These are phyloP conservation scores for Drosophila parvula DNA, from an alignment of 1,140 invertebrate species.

Conservation along the genomic window DNA sequence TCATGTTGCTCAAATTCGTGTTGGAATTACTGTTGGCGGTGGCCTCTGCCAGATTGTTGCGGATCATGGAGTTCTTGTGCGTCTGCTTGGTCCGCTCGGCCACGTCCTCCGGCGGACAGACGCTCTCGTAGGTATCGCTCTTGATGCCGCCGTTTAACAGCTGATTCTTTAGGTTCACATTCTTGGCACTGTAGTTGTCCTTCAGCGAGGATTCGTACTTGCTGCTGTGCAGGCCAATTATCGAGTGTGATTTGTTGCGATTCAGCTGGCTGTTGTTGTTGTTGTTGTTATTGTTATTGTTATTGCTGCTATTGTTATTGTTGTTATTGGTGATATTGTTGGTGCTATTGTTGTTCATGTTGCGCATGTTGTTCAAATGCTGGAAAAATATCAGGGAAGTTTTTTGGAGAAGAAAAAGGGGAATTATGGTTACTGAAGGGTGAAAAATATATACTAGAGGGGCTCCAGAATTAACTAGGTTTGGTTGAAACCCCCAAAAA, in stretches of 20 bases:
- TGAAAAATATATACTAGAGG: no score
- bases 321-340: conserved; percentile 48
- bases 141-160: conserved; percentile 74
- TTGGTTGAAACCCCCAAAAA: no score
- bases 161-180: conserved; percentile 72
- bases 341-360: conserved; percentile 44
- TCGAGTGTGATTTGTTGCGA: conserved; percentile 81
- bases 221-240: conserved; percentile 75
- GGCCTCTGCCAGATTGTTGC: conserved; percentile 69
- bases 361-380: conserved; percentile 79
- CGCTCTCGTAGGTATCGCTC: conserved; percentile 83
- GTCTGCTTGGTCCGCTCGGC: conserved; percentile 79
- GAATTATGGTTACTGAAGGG: no score
- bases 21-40: conserved; percentile 28
- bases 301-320: conserved; percentile 44
- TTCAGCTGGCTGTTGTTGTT: conserved; percentile 64
- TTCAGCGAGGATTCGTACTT: conserved; percentile 74
- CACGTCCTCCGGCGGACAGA: conserved; percentile 83
- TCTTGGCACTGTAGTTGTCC: conserved; percentile 75
- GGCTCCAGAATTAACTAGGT: no score
- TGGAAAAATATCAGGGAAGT: conserved; percentile 2
- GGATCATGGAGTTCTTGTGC: conserved; percentile 81
- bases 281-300: conserved; percentile 27
- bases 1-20: conserved; percentile 47
- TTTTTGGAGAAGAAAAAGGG: no score